Conservation (phyloP, 2,797 vertebrate genomes). For the Lophius americanus region DNA sequence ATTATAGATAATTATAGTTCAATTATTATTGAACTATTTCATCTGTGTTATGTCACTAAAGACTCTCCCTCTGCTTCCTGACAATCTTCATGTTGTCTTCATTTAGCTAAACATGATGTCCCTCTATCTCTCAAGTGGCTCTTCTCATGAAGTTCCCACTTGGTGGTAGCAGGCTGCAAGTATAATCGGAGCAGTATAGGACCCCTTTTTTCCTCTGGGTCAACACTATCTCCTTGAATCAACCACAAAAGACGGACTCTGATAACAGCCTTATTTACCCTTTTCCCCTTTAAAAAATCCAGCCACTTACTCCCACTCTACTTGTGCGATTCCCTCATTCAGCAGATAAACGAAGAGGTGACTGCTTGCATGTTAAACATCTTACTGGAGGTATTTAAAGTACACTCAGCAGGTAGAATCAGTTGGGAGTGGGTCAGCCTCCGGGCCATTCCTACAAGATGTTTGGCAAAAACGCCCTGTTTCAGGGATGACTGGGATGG, state of each 20-base stretch:
- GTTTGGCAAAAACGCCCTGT: slow-evolving; percentile 1
- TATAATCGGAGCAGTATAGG: slow-evolving; percentile 42
- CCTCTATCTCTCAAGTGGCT: slow-evolving; percentile 31
- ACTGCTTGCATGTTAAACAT: slow-evolving; percentile 42
- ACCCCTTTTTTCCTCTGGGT: slow-evolving; percentile 38
- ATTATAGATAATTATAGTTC: too few relatives aligned
- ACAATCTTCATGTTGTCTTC: slow-evolving; percentile 16
- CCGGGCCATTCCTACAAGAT: not conserved
- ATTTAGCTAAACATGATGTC: slow-evolving; percentile 17
- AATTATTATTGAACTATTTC: not conserved
- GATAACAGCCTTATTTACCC: slow-evolving; percentile 57
- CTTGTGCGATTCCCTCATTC: slow-evolving; percentile 33
- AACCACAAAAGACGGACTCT: slow-evolving; percentile 53
- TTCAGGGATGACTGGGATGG: not conserved
- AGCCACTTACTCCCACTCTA: slow-evolving; percentile 23
- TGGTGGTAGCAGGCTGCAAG: slow-evolving; percentile 52
- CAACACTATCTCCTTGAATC: slow-evolving; percentile 55
- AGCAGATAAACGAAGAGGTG: slow-evolving; percentile 42
- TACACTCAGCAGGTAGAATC: not conserved
- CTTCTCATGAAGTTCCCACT: slow-evolving; percentile 29
- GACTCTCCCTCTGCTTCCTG: slow-evolving; percentile 7
- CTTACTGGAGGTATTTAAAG: slow-evolving; percentile 19
- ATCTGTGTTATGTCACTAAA: slow-evolving; percentile 12
- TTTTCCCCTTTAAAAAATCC: slow-evolving; percentile 48
- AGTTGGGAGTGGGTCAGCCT: not conserved